Evolutionary conservation across 2,113 vertebrate genomes (phyloP), one percentile per base, ranked within the genome.

Genomic region (Calidris pugnax): DNA sequence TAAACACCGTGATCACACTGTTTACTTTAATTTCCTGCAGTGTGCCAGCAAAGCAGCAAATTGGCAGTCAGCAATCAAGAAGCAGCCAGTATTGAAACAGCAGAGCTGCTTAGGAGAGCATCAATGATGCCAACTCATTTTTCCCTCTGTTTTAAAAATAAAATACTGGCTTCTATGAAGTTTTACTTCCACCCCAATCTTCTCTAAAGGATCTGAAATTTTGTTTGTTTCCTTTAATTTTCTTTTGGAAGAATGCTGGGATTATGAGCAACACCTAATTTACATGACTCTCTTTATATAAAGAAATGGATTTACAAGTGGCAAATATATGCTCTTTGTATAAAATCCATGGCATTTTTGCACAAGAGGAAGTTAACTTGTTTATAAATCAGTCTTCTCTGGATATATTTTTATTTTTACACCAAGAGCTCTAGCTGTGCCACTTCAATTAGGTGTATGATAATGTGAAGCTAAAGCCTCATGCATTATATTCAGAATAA

Each of bases 1-100:
- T 95, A 97, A 97, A 96, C 90, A 97, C 79, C 94, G 91, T 95
- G 94, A 97, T 97, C 96, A 97, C 89, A 96, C 92, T 97, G 95
- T 97, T 97, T 97, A 97, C 94, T 96, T 97, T 89, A 96, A 96
- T 97, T 97, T 97, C 94, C 95, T 97, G 92, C 84, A 96, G 90
- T 93, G 89, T 96, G 95, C 95, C 95, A 97, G 94, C 95, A 93
- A 97, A 97, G 92, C 95, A 96, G 79, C 89, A 97, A 97, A 97
- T 97, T 97, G 97, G 96, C 97, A 97, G 95, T 78, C 92, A 96
- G 95, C 90, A 94, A 93, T 94, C 92, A 95, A 94, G 92, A 96
- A 67, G 87, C 87, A 97, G 95, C 93, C 96, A 97, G 91, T 86
- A 63, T 4, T 85, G 85, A 97, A 97, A 94, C 35, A 93, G 93